Percentiles rank a stretch among this genome's conserved stretches.
phyloP scores from a whole-genome alignment of 2,888 invertebrate genomes.

The Hermaeophaga mercurialis region DNA sequence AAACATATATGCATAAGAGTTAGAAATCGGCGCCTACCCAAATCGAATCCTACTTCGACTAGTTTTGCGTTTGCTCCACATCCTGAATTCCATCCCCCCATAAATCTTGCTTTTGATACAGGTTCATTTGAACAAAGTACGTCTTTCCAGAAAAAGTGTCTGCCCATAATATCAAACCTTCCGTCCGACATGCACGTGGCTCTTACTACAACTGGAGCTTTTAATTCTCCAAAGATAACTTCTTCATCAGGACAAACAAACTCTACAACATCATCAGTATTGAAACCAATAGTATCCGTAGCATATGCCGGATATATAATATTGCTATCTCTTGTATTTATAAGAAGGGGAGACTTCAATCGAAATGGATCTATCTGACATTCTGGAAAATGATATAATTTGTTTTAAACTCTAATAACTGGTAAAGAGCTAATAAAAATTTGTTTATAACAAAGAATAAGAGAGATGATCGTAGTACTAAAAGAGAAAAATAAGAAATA shows the following conservation, averaged over 20 bases:
- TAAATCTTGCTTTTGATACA: slow-evolving; percentile 54
- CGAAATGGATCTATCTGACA: slow-evolving; percentile 28
- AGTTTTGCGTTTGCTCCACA: slow-evolving; percentile 58
- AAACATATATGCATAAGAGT: slow-evolving; percentile 63
- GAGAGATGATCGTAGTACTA: too few species aligned
- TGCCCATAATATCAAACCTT: slow-evolving; percentile 36
- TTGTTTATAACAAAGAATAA: too few species aligned
- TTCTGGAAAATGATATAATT: slow-evolving; percentile 34
- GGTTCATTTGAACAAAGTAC: slow-evolving; percentile 58
- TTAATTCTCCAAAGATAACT: slow-evolving; percentile 30
- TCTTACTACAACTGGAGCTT: slow-evolving; percentile 23
- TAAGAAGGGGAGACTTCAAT: slow-evolving; percentile 24
- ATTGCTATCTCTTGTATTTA: slow-evolving; percentile 12
- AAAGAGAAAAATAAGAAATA: too few species aligned
- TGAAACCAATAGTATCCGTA: slow-evolving; percentile 20
- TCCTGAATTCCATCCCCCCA: slow-evolving; percentile 45
- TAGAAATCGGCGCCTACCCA: slow-evolving; percentile 57
- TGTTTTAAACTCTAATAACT: too few species aligned
- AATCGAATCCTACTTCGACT: slow-evolving; percentile 62
- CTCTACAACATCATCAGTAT: slow-evolving; percentile 25
- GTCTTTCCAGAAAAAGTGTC: slow-evolving; percentile 51
- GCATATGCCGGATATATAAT: slow-evolving; percentile 31
- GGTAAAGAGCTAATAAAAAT: too few species aligned
- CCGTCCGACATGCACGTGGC: slow-evolving; percentile 44
- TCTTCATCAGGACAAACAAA: slow-evolving; percentile 36